phyloP scores from a whole-genome alignment of 2,888 invertebrate species.

The Cancer borealis region DNA sequence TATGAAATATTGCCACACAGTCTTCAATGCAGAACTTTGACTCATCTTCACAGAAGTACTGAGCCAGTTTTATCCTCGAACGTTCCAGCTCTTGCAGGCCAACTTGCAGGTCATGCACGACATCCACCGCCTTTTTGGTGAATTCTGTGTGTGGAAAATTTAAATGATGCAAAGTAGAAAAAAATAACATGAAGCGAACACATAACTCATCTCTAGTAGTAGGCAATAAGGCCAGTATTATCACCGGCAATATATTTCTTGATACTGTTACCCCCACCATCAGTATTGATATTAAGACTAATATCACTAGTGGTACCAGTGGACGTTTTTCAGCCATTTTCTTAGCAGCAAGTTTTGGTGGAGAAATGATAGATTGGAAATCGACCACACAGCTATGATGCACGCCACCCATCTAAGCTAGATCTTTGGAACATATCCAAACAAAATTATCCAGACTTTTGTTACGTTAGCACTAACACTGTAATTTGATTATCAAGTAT shows the following conservation, averaged over 20 bases:
- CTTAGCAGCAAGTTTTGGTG: too few species aligned
- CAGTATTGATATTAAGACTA: too few species aligned
- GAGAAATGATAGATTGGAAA: too few species aligned
- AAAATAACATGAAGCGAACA: not conserved
- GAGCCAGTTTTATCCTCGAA: constrained; percentile 79
- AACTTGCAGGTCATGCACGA: constrained; percentile 79
- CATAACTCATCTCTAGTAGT: not conserved
- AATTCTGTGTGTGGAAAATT: constrained; percentile 49
- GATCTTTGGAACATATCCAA: too few species aligned
- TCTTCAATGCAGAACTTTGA: constrained; percentile 81
- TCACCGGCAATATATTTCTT: not conserved
- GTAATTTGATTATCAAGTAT: too few species aligned
- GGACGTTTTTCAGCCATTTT: too few species aligned
- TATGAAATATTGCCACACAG: constrained; percentile 80
- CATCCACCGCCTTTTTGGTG: constrained; percentile 77
- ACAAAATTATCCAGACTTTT: too few species aligned
- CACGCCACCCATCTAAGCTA: too few species aligned
- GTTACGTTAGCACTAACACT: too few species aligned
- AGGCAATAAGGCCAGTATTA: not conserved
- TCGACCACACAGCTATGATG: too few species aligned
- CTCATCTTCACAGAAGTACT: constrained; percentile 81
- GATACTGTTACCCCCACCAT: too few species aligned
- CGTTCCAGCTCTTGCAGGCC: constrained; percentile 79
- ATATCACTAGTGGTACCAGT: too few species aligned
- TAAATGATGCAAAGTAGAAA: not conserved